Evolutionary conservation across 2,113 vertebrate species (phyloP), one percentile per base, ranked within the genome.

Genomic region (Aphelocoma coerulescens): DNA sequence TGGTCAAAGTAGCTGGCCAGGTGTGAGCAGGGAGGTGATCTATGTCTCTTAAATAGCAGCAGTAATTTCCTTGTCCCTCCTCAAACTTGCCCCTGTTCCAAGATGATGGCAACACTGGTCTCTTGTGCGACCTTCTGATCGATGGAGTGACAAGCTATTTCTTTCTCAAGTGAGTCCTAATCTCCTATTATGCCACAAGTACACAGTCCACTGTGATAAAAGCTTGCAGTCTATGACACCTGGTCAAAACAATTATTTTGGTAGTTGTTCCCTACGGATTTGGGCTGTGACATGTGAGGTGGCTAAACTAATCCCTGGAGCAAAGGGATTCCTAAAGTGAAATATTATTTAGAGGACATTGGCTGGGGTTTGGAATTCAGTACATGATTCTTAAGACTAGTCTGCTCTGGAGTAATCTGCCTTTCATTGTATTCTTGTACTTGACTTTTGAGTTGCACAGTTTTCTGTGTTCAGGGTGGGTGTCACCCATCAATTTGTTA

Each of bases 191-290:
- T 81, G 90, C 93, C 95, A 95, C 72, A 74, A 84, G 65, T 96
- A 89, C 90, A 90, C 72, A 92, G 72, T 48, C 73, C 84, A 89
- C 88, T 93, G 96, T 93, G 96, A 95, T 94, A 96, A 96, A 96
- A 93, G 85, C 88, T 90, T 86, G 69, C 79, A 89, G 61, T 81
- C 61, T 88, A 91, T 92, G 95, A 88, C 88, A 92, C 79, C 61
- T 96, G 96, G 88, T 96, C 96, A 96, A 96, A 96, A 96, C 95
- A 93, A 97, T 97, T 94, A 92, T 96, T 96, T 95, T 92, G 51
- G 85, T 96, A 88, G 85, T 78, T 75, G 76, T 75, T 93, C 76
- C 79, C 90, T 89, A 30, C 0, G 6, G 90, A 72, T 92, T 93
- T 96, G 44, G 44, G 37, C 76, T 89, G 61, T 93, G 95, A 90